These are phyloP conservation scores for Agonum fuliginosum DNA, from an alignment of 2,888 invertebrate genomes.

Conservation along the genomic window DNA sequence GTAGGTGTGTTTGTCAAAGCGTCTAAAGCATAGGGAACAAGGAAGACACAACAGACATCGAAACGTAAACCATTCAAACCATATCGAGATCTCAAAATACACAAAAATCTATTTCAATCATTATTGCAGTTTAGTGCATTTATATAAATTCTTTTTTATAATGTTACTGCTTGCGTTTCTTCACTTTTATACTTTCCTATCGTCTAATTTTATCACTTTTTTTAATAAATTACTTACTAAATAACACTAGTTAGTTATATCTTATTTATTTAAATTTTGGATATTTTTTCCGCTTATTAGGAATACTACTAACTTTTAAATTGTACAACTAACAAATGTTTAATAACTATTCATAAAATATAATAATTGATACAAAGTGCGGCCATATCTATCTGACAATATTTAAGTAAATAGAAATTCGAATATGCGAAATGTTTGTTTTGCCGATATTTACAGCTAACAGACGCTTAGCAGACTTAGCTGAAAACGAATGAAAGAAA, in stretches of 20 bases:
- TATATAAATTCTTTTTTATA: constrained; percentile 31
- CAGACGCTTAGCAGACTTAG: constrained; percentile 18
- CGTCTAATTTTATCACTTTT: constrained; percentile 54
- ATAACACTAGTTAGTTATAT: constrained; percentile 55
- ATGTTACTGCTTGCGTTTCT: constrained; percentile 43
- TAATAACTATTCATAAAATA: constrained; percentile 48
- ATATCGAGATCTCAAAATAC: no score
- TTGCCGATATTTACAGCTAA: constrained; percentile 11
- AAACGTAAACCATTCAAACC: no score
- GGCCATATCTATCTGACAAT: constrained; percentile 43
- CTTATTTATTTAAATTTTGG: constrained; percentile 53
- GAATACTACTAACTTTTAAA: constrained; percentile 53
- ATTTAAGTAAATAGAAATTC: not conserved
- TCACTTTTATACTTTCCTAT: constrained; percentile 48
- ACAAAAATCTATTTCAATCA: no score
- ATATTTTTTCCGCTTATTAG: constrained; percentile 34
- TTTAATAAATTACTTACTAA: constrained; percentile 57
- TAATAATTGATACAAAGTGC: constrained; percentile 54
- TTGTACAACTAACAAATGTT: constrained; percentile 54
- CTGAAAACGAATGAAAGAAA: constrained; percentile 6
- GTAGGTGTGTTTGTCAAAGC: no score
- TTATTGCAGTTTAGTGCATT: constrained; percentile 49
- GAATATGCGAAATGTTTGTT: constrained; percentile 15
- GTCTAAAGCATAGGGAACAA: no score
- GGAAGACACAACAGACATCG: no score